Base-by-base conservation (phyloP, 2,888 invertebrate genomes). In the Nomada hirtipes region DNA sequence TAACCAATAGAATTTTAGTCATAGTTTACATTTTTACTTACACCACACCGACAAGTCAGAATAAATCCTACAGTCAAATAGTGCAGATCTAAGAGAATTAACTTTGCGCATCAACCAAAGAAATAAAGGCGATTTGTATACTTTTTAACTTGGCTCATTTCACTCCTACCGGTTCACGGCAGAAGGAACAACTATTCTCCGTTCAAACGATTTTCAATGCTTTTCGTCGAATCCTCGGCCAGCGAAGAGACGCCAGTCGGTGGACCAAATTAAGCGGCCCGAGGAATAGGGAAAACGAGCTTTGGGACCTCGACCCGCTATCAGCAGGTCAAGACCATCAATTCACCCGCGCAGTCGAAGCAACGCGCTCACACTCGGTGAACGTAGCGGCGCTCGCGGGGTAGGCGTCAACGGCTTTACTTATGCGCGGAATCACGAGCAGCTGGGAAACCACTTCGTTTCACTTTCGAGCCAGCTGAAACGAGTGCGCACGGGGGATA, bases 391-490 rank as follows among this genome's bases (percentile, higher is more conserved):
- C 52, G 57, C 20, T 23, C 42, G 26, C 44, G 47, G 68, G 79
- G 86, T 61, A 86, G 86, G 87, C 86, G 87, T 85, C 84, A 88
- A 88, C 88, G 81, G 60, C 68, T 88, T 88, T 85, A 88, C 87
- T 86, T 79, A 80, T 36, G 79, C 86, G 81, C 65, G 88, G 87
- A 88, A 88, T 86, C 84, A 78, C 84, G 76, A 79, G 42, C 75
- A 76, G 59, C 57, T 36, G 76, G 57, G 36, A 57, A 73, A 74
- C 44, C 77, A 44, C 73, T 71, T 76, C 71, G 86, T 63, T 77
- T 86, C 85, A 76, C 82, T 84, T 87, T 79, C 84, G n/a, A 68
- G 59, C n/a, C 59, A 10, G 47, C 63, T 65, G 77, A 73, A 64
- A 76, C 67, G 36, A 47, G 70, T 52, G 29, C 42, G 50, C 52